These are phyloP conservation scores for Colinus virginianus DNA, from an alignment of 2,113 vertebrate genomes.

Conservation along the genomic window DNA sequence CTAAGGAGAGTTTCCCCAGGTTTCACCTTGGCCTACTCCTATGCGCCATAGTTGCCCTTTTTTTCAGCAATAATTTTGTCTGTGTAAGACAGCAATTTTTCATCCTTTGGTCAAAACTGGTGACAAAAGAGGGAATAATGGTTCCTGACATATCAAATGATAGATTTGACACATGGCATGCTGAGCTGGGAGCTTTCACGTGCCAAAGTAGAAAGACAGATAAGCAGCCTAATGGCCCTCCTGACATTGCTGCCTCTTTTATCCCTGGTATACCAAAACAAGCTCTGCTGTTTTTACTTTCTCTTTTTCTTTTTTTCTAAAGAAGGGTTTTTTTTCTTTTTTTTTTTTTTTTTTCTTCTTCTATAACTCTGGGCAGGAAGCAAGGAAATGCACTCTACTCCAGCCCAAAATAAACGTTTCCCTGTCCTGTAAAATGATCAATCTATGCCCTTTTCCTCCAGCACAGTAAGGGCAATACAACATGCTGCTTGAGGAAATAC, in stretches of 20 bases:
- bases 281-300: not conserved
- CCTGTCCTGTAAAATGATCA: slow-evolving; percentile 81
- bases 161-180: slow-evolving; percentile 86
- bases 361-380: slow-evolving; percentile 65
- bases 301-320: not conserved
- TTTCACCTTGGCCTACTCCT: slow-evolving; percentile 88
- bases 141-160: slow-evolving; percentile 89
- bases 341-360: not conserved
- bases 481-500: slow-evolving; percentile 84
- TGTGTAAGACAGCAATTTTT: slow-evolving; percentile 90
- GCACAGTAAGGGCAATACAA: slow-evolving; percentile 79
- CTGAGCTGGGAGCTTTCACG: slow-evolving; percentile 80
- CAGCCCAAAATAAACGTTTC: slow-evolving; percentile 75
- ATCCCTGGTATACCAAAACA: slow-evolving; percentile 41
- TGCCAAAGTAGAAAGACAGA: slow-evolving; percentile 87
- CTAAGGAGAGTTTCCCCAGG: slow-evolving; percentile 87
- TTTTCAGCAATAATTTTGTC: slow-evolving; percentile 90
- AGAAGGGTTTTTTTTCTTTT: slow-evolving; percentile 21
- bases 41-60: slow-evolving; percentile 71
- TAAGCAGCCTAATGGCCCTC: slow-evolving; percentile 87
- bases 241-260: slow-evolving; percentile 80
- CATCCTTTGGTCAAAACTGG: slow-evolving; percentile 91
- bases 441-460: slow-evolving; percentile 79
- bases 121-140: slow-evolving; percentile 94
- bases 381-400: slow-evolving; percentile 47